Base-by-base conservation (phyloP, 2,888 invertebrate genomes). In the Odontomyia ornata region DNA sequence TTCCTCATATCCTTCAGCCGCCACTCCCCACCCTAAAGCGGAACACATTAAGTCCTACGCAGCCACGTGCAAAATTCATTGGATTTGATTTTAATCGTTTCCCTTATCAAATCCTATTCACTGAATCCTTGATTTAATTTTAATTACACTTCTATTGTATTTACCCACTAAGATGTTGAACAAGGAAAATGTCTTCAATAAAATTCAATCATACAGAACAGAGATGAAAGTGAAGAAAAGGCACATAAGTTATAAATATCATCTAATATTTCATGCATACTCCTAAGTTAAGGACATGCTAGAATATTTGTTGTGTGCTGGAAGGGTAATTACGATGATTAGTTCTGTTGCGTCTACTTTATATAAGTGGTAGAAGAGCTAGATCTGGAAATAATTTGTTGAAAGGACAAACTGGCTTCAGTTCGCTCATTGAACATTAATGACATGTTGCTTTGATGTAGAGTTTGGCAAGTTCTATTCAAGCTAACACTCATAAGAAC, bases 71-170 rank as follows among this genome's bases (percentile, higher is more conserved):
- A 15, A 62, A 62, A 27, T 13, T 28, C 25, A 28, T 25, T 28
- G 23, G n/a, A 62, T 62, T 62, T 13, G 28, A 62, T 11, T 62
- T 62, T 62, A 28, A 62, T 62, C 27, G 62, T 27, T 27, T 28
- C 28, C 28, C n/a, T 13, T 15, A 62, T 62, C 28, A 62, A 62
- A 62, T 62, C 28, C 62, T 13, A 9, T 18, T 7, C 57, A 57
- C 9, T 18, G 57, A 57, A 23, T 18, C 57, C 21, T 57, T 7
- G 18, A 15, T 18, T 57, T 23, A 23, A 52, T 18, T 57, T 57
- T 57, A 57, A 57, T 57, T 57, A 23, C 57, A 21, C 23, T 21
- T 18, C 9, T 18, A 57, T 18, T 57, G 21, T 23, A n/a, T n/a
- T n/a, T n/a, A n/a, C n/a, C n/a, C n/a, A n/a, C n/a, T n/a, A 36